phyloP scores from a whole-genome alignment of 2,888 invertebrate genomes.

The Cantharis rustica region DNA sequence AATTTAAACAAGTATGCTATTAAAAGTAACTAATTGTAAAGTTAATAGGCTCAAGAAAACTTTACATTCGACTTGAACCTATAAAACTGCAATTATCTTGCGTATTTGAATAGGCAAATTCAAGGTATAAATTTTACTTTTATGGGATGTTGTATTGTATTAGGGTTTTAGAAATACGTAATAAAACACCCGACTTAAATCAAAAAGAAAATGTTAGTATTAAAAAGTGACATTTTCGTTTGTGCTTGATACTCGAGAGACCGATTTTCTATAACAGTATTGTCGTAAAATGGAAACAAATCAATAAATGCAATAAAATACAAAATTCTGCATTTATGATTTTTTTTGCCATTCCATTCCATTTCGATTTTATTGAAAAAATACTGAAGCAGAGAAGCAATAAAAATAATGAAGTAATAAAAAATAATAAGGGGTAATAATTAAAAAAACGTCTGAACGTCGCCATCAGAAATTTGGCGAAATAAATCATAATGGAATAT shows the following conservation, averaged over 20 bases:
- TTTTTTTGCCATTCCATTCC: conserved; percentile 11
- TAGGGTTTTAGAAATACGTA: conserved; percentile 12
- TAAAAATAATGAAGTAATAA: neutral
- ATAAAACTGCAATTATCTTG: neutral
- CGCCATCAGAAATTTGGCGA: neutral
- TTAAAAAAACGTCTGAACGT: neutral
- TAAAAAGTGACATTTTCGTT: conserved; percentile 28
- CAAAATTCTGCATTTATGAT: conserved; percentile 27
- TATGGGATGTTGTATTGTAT: conserved; percentile 1
- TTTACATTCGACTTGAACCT: neutral
- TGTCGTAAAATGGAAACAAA: conserved; percentile 30
- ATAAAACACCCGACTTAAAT: conserved; percentile 23
- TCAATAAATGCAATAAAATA: conserved; percentile 31
- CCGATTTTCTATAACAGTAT: conserved; percentile 28
- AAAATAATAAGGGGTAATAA: neutral
- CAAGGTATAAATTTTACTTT: conserved; percentile 1
- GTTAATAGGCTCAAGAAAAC: neutral
- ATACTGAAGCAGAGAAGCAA: neutral
- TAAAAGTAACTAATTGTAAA: neutral
- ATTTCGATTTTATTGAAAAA: neutral
- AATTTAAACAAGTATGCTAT: neutral
- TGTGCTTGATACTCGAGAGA: conserved; percentile 21
- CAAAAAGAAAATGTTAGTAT: conserved; percentile 26
- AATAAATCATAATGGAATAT: neutral
- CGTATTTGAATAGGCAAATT: neutral